phyloP scores from a whole-genome alignment of 2,888 invertebrate genomes.

The Cylloceria caligata region DNA sequence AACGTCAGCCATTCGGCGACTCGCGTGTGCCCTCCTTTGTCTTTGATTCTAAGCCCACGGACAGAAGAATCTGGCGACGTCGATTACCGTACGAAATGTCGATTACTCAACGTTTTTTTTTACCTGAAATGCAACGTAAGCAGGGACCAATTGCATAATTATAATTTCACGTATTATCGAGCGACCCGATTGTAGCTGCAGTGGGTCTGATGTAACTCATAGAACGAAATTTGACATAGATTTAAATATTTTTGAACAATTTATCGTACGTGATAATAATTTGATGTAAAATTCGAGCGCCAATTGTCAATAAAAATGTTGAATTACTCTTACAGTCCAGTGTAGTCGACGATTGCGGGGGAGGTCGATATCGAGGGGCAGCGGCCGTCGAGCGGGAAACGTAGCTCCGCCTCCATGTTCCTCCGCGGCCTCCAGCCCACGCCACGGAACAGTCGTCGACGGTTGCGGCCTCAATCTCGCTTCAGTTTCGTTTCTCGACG shows the following conservation, averaged over 20 bases:
- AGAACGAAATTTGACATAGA: conserved; percentile 30
- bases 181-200: conserved; percentile 1
- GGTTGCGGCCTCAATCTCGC: conserved; percentile 74
- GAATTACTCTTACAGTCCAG: too few species aligned
- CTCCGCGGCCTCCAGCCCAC: conserved; percentile 63
- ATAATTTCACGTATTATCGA: not conserved
- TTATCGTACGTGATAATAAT: not conserved
- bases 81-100: conserved; percentile 44
- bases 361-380: conserved; percentile 48
- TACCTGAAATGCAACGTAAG: conserved; percentile 55
- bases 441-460: conserved; percentile 67
- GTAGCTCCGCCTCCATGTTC: conserved; percentile 69
- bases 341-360: conserved; percentile 16
- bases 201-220: conserved; percentile 9
- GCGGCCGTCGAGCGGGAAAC: conserved; percentile 40
- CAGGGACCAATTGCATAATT: conserved; percentile 52
- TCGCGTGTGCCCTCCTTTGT: conserved; percentile 31
- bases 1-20: conserved; percentile 34
- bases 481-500: conserved; percentile 74
- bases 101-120: conserved; percentile 40
- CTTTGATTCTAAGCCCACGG: conserved; percentile 5
- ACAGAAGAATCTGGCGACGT: not conserved
- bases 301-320: not conserved
- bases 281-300: not conserved
- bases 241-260: not conserved